These are phyloP conservation scores for Drosophila nasuta DNA, from an alignment of 1,140 invertebrate species.

Conservation along the genomic window DNA sequence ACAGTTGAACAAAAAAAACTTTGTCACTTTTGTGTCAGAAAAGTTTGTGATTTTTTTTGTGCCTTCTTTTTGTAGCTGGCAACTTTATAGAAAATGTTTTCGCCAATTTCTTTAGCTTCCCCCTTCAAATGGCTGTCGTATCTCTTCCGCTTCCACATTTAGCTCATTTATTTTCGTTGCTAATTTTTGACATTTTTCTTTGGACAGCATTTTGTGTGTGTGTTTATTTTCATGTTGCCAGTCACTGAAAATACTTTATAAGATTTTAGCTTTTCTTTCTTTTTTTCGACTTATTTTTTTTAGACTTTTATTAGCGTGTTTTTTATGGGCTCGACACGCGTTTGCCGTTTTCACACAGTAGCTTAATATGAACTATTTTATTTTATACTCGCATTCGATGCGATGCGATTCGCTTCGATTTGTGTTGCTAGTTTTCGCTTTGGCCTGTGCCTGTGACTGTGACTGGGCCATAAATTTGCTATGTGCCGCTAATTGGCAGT, in stretches of 20 bases:
- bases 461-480: slow-evolving; percentile 64
- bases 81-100: slow-evolving; percentile 54
- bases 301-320: slow-evolving; percentile 40
- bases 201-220: slow-evolving; percentile 32
- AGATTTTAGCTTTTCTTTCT: slow-evolving; percentile 30
- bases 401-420: neutral
- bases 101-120: slow-evolving; percentile 4
- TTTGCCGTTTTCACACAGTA: slow-evolving; percentile 25
- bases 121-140: neutral
- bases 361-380: slow-evolving; percentile 36
- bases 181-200: slow-evolving; percentile 74
- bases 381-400: slow-evolving; percentile 25
- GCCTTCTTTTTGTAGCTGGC: slow-evolving; percentile 9
- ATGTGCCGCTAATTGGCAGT: slow-evolving; percentile 72
- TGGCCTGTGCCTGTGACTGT: neutral
- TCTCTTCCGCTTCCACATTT: slow-evolving; percentile 11
- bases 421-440: slow-evolving; percentile 18
- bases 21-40: slow-evolving; percentile 31
- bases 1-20: slow-evolving; percentile 31
- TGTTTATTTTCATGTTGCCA: slow-evolving; percentile 44
- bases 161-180: slow-evolving; percentile 79
- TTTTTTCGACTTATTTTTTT: slow-evolving; percentile 42
- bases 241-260: slow-evolving; percentile 45
- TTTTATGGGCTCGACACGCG: slow-evolving; percentile 61
- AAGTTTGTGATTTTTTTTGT: slow-evolving; percentile 21